phyloP scores from a whole-genome alignment of 2,888 invertebrate species.

The Volucella inflata region DNA sequence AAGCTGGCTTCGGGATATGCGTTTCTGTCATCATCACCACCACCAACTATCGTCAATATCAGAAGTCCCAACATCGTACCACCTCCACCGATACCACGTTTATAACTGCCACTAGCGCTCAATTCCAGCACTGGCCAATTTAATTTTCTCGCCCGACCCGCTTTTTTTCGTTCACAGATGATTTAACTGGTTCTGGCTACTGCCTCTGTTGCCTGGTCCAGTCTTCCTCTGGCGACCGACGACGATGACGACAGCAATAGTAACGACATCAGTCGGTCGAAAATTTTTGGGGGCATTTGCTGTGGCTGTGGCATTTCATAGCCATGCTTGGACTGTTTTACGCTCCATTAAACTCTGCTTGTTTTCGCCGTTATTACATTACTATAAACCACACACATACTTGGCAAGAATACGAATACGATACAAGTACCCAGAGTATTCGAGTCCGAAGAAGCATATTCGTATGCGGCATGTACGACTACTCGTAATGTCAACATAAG shows the following conservation, averaged over 20 bases:
- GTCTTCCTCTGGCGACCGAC: constrained; percentile 3
- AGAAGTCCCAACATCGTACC: constrained; percentile 8
- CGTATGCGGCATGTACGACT: background rate
- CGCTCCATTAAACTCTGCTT: constrained; percentile 80
- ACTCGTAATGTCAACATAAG: constrained; percentile 22
- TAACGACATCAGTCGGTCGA: constrained; percentile 53
- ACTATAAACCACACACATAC: constrained; percentile 66
- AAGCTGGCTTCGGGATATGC: constrained; percentile 6
- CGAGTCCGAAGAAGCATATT: no score
- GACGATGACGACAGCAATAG: background rate
- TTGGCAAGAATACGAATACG: background rate
- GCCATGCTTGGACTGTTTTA: constrained; percentile 80
- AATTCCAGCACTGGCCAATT: constrained; percentile 79
- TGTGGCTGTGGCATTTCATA: constrained; percentile 76
- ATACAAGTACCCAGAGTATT: no score
- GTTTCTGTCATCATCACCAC: constrained; percentile 34
- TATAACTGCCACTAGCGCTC: constrained; percentile 47
- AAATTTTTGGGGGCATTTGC: constrained; percentile 78
- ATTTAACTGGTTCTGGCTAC: constrained; percentile 78
- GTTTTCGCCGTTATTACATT: constrained; percentile 73
- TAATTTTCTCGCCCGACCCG: constrained; percentile 82
- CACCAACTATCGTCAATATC: background rate
- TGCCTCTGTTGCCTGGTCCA: constrained; percentile 28
- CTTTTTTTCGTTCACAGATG: constrained; percentile 81
- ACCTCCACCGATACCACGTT: constrained; percentile 18